phyloP scores from a whole-genome alignment of 2,113 vertebrate species.

The Pluvianellus socialis region DNA sequence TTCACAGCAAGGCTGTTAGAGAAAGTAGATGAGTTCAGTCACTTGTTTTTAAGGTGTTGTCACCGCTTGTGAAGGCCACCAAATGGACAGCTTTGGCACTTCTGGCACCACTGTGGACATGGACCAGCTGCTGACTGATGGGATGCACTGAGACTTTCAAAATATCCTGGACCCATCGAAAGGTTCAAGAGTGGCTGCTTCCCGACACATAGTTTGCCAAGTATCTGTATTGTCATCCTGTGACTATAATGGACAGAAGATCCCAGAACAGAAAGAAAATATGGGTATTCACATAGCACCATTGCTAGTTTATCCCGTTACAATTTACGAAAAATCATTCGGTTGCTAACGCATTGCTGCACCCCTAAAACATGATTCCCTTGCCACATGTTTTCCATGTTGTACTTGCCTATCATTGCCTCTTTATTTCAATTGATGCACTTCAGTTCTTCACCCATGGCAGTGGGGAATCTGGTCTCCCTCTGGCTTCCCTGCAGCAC shows the following conservation, averaged over 20 bases:
- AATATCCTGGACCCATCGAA: background rate
- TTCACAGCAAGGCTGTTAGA: background rate
- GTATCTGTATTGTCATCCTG: too few species aligned
- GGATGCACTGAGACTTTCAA: background rate
- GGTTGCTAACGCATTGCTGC: background rate
- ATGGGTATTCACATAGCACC: background rate
- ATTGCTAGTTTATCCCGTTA: background rate
- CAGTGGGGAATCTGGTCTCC: background rate
- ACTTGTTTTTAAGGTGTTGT: fast-evolving
- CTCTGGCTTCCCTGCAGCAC: background rate
- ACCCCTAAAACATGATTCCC: background rate
- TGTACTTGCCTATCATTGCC: background rate
- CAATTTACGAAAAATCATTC: background rate
- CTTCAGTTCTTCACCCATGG: background rate
- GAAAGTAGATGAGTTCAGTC: background rate
- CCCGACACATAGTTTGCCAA: fast-evolving
- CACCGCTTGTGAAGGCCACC: background rate
- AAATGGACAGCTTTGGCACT: fast-evolving
- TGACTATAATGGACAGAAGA: background rate
- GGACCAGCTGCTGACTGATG: background rate
- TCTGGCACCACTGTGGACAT: background rate
- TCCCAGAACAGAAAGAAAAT: background rate
- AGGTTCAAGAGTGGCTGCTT: background rate
- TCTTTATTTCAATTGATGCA: background rate
- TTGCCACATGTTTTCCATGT: background rate